These are phyloP conservation scores for Eucera pruinosa DNA, from an alignment of 2,888 invertebrate genomes.

Conservation along the genomic window DNA sequence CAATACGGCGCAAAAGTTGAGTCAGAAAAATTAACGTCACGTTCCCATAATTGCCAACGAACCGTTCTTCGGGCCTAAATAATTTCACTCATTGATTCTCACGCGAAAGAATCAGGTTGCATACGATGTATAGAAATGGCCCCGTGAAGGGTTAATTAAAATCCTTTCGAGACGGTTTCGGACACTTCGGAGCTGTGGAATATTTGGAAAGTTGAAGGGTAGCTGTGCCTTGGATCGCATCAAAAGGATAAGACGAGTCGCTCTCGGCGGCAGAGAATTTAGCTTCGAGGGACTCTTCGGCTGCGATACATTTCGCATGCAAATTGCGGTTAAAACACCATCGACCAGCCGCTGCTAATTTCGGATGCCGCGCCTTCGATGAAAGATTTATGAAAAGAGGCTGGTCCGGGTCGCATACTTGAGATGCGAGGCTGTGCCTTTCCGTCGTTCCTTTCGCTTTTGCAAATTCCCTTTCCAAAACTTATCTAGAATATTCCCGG, in stretches of 20 bases:
- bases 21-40: too few species aligned
- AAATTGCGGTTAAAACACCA: slow-evolving; percentile 65
- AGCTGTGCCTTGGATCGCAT: slow-evolving; percentile 24
- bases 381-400: slow-evolving; percentile 77
- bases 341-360: slow-evolving; percentile 63
- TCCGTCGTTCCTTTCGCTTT: background rate
- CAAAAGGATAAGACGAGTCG: slow-evolving; percentile 44
- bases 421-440: background rate
- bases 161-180: too few species aligned
- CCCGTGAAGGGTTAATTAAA: too few species aligned
- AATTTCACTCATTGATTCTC: too few species aligned
- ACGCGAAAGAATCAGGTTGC: too few species aligned
- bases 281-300: background rate
- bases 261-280: slow-evolving; percentile 26
- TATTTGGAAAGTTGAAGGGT: background rate
- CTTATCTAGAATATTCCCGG: too few species aligned
- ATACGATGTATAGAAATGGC: too few species aligned
- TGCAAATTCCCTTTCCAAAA: background rate
- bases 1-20: too few species aligned
- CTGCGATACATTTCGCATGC: slow-evolving; percentile 64
- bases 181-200: slow-evolving; percentile 7
- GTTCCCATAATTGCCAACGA: too few species aligned
- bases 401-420: background rate
- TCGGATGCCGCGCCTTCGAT: slow-evolving; percentile 62
- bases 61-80: too few species aligned